A percentile compares a stretch with the other conserved stretches of the same genome.
Conservation (phyloP, 2,797 vertebrate genomes). For the Hozukius guyotensis region DNA sequence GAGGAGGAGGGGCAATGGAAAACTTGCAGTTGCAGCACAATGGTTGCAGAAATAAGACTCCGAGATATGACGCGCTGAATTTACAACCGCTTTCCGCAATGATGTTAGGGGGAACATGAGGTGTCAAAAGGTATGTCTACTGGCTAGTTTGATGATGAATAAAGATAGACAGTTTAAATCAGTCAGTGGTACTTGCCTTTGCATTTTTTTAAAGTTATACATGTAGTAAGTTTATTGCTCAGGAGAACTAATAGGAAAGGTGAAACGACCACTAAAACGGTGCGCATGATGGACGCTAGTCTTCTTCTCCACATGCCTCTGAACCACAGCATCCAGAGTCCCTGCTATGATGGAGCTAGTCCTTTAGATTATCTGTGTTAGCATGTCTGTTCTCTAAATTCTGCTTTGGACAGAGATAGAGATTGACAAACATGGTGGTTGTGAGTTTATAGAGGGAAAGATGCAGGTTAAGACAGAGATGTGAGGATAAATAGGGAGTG, state of each 20-base stretch:
- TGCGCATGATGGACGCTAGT: neutral
- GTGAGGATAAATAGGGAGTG: neutral
- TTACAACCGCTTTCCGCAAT: slow-evolving; percentile 28
- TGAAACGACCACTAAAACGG: neutral
- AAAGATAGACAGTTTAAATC: neutral
- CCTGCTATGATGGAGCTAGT: neutral
- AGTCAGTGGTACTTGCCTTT: neutral
- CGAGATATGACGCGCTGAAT: slow-evolving; percentile 42
- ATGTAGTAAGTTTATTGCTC: neutral
- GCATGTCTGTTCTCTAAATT: neutral
- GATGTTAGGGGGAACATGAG: slow-evolving; percentile 17
- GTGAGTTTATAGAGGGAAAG: neutral
- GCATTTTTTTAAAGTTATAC: neutral
- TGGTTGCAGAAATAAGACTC: slow-evolving; percentile 51
- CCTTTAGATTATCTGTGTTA: neutral
- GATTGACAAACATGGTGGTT: neutral
- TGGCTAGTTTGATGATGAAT: neutral
- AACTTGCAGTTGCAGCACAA: slow-evolving; percentile 58
- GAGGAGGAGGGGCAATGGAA: slow-evolving; percentile 17
- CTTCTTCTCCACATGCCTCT: neutral
- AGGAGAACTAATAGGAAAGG: neutral
- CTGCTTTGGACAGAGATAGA: neutral
- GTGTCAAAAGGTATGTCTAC: neutral
- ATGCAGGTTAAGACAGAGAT: neutral
- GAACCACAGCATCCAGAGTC: neutral